These are phyloP conservation scores for Lagopus muta DNA, from an alignment of 2,113 vertebrate genomes.

Conservation along the genomic window DNA sequence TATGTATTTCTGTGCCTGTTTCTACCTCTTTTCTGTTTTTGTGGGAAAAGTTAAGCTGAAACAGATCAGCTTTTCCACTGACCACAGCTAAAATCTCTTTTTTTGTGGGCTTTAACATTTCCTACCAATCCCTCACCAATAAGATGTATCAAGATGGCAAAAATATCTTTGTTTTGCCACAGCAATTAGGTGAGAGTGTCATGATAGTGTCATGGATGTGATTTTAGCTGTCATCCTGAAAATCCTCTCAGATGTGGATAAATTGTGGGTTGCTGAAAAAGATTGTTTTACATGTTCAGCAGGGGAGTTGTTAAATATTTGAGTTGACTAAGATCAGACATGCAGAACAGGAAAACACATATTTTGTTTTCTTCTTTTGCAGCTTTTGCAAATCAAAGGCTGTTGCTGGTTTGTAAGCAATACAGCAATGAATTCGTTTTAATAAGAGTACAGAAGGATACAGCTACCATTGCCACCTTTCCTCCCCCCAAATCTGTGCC, in stretches of 20 bases:
- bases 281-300: not conserved
- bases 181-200: not conserved
- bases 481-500: not conserved
- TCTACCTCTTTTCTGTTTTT: not conserved
- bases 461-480: not conserved
- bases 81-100: not conserved
- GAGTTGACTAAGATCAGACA: not conserved
- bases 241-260: not conserved
- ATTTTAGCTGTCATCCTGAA: conserved; percentile 7
- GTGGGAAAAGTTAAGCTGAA: conserved; percentile 6
- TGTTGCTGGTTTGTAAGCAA: not conserved
- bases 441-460: not conserved
- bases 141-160: not conserved
- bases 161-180: not conserved
- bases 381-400: not conserved
- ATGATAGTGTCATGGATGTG: not conserved
- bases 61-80: not conserved
- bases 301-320: not conserved
- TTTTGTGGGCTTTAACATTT: not conserved
- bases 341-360: not conserved
- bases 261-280: not conserved
- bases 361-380: not conserved
- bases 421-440: not conserved
- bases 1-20: not conserved
- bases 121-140: not conserved